These are phyloP conservation scores for Acrocyrtus sp. DNA, from an alignment of 2,888 invertebrate genomes.

Conservation along the genomic window DNA sequence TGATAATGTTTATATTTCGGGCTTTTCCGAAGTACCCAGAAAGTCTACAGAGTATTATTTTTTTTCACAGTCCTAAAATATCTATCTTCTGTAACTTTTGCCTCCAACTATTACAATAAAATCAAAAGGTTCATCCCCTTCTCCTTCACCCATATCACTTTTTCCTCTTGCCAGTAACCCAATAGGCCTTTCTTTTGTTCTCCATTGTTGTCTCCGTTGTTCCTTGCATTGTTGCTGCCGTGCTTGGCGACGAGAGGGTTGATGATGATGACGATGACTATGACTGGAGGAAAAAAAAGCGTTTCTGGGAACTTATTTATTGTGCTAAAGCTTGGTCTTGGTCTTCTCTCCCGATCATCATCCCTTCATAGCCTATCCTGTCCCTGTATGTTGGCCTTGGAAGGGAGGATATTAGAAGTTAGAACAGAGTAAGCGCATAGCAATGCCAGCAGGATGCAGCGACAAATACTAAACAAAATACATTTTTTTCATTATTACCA, in stretches of 20 bases:
- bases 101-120: neutral
- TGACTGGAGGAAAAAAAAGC: constrained; percentile 29
- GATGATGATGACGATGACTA: constrained; percentile 13
- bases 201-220: neutral
- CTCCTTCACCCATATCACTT: neutral
- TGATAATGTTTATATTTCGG: too few species aligned
- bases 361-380: constrained; percentile 28
- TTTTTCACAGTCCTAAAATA: too few species aligned
- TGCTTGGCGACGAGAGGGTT: constrained; percentile 2
- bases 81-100: neutral
- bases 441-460: constrained; percentile 26
- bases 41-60: too few species aligned
- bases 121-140: neutral
- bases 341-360: constrained; percentile 16
- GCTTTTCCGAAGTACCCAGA: too few species aligned
- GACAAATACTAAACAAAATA: neutral
- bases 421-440: constrained; percentile 36
- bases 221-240: too few species aligned
- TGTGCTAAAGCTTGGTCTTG: too few species aligned
- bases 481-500: constrained; percentile 26
- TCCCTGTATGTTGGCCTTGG: constrained; percentile 46
- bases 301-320: constrained; percentile 29
- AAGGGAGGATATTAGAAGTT: too few species aligned
- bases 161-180: neutral
- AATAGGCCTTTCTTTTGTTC: constrained; percentile 4